phyloP scores from a whole-genome alignment of 2,888 invertebrate genomes.

The Orthosia cruda region DNA sequence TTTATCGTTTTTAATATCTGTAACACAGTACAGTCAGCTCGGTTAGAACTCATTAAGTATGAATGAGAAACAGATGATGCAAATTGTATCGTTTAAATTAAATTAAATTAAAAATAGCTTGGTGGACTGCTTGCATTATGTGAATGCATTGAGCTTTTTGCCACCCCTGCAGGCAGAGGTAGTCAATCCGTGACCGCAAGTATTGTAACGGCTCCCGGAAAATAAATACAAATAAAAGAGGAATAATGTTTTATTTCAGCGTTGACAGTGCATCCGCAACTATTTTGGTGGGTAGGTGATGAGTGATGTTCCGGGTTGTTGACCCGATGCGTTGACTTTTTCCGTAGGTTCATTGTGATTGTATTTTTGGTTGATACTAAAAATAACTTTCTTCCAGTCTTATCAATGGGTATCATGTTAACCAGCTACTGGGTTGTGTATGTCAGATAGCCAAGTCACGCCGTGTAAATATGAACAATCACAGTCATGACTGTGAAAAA shows the following conservation, averaged over 20 bases:
- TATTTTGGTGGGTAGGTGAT: constrained; percentile 14
- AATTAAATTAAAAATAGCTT: constrained; percentile 17
- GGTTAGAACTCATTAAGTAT: constrained; percentile 23
- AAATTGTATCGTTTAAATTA: constrained; percentile 14
- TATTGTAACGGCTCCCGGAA: constrained; percentile 38
- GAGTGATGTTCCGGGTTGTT: background rate
- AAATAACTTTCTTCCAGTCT: background rate
- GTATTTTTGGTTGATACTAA: background rate
- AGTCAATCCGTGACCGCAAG: constrained; percentile 52
- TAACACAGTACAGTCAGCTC: background rate
- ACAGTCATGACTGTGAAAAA: too few species aligned
- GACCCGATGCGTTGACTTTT: background rate
- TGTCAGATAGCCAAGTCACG: too few species aligned
- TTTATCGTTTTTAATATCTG: constrained; percentile 26
- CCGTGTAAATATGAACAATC: too few species aligned
- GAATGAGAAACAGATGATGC: constrained; percentile 5
- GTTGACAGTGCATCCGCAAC: constrained; percentile 40
- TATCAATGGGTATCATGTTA: too few species aligned
- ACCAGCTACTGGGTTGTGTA: too few species aligned
- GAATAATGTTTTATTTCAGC: constrained; percentile 48
- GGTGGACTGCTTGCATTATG: constrained; percentile 7
- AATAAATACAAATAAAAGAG: constrained; percentile 59
- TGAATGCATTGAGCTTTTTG: constrained; percentile 40
- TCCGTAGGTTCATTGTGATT: background rate
- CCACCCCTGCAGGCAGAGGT: constrained; percentile 24